These are phyloP conservation scores for Onychomys torridus DNA, from an alignment of 2,797 vertebrate species.

Conservation along the genomic window DNA sequence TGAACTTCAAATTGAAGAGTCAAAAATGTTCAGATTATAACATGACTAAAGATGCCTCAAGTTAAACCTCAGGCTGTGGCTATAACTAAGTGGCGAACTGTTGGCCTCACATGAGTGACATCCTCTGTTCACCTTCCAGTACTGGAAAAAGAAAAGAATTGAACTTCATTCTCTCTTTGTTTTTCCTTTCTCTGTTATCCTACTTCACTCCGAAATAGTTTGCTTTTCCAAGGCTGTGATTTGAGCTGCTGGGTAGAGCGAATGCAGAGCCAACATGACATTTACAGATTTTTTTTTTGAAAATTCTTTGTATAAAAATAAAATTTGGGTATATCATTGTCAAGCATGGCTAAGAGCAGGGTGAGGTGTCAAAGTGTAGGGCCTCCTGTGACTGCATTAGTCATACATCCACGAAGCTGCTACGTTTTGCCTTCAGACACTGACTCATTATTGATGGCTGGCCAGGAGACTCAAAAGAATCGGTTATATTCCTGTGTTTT, in stretches of 20 bases:
- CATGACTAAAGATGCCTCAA: background rate
- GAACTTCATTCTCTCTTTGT: background rate
- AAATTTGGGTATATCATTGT: constrained; percentile 95
- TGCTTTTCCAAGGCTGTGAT: background rate
- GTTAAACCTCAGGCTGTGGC: background rate
- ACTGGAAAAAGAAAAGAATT: background rate
- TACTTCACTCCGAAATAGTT: background rate
- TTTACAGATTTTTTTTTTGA: constrained; percentile 86
- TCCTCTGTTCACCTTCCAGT: background rate
- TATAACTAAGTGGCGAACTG: no score
- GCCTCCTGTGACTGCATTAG: background rate
- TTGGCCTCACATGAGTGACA: background rate
- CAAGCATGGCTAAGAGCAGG: constrained; percentile 94
- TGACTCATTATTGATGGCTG: background rate
- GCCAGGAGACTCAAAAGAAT: background rate
- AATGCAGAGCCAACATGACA: background rate
- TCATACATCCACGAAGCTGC: background rate
- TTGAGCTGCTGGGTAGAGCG: background rate
- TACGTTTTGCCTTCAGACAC: background rate
- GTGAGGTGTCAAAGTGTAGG: background rate
- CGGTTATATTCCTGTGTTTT: background rate
- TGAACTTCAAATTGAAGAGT: background rate
- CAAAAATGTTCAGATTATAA: background rate
- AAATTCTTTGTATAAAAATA: constrained; percentile 91
- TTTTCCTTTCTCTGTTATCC: background rate